Evolutionary conservation across 2,113 vertebrate genomes (phyloP).

Genomic region (Cricetomys ansorgei): DNA sequence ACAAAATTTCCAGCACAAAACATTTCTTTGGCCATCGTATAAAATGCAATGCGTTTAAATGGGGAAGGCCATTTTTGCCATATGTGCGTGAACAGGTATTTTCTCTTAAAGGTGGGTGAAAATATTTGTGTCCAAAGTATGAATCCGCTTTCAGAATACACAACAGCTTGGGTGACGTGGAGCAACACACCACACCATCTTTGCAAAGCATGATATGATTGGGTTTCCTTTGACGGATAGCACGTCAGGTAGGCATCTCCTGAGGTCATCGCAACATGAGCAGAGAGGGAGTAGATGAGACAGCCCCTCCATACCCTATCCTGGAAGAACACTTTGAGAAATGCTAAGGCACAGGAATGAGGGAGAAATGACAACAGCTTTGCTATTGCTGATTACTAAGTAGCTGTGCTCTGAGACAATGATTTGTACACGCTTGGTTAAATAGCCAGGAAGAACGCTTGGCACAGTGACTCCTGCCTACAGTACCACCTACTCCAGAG

Average conservation of each 20-base stretch:
- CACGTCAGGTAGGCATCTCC: not conserved
- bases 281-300: not conserved
- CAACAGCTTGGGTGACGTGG: not conserved
- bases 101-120: not conserved
- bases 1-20: constrained; percentile 42
- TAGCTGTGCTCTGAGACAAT: not conserved
- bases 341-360: not conserved
- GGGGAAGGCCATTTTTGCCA: not conserved
- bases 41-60: not conserved
- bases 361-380: not conserved
- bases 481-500: not conserved
- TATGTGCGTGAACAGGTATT: not conserved
- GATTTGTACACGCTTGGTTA: not conserved
- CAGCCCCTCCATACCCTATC: not conserved
- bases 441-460: not conserved
- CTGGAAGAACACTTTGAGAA: not conserved
- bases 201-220: not conserved
- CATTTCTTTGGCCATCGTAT: not conserved
- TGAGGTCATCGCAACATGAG: too few species aligned
- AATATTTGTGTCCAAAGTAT: not conserved
- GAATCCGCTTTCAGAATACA: not conserved
- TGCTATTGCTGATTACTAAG: not conserved
- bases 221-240: not conserved
- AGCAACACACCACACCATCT: not conserved
- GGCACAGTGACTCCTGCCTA: not conserved